phyloP scores from a whole-genome alignment of 1,140 invertebrate genomes.

The Olivierus martensii region DNA sequence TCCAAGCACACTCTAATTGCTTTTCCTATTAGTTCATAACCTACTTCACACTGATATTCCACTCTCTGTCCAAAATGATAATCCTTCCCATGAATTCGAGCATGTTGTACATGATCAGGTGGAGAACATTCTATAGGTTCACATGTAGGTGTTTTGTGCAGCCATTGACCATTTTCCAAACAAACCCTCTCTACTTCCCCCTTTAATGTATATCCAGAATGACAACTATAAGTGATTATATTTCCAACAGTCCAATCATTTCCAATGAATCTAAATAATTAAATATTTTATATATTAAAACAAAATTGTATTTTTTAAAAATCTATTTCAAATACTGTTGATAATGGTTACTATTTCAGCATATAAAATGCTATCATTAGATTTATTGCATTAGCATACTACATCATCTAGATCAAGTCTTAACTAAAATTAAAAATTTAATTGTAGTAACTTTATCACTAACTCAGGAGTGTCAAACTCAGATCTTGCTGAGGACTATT shows the following conservation, averaged over 20 bases:
- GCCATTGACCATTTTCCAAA: slow-evolving; percentile 16
- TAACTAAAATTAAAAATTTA: no score
- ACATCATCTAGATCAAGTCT: no score
- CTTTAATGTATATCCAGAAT: not conserved
- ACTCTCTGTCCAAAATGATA: slow-evolving; percentile 18
- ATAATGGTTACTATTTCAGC: no score
- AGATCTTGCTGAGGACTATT: no score
- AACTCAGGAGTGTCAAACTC: no score
- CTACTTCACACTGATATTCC: slow-evolving; percentile 28
- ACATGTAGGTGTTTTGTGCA: slow-evolving; percentile 9
- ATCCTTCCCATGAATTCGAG: not conserved
- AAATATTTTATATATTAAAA: no score
- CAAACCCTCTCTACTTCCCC: slow-evolving; percentile 1
- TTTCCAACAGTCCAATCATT: slow-evolving; percentile 15
- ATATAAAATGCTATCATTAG: no score
- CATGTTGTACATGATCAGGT: not conserved
- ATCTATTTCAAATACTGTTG: no score
- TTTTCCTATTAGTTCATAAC: slow-evolving; percentile 29
- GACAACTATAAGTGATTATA: slow-evolving; percentile 23
- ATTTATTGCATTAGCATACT: no score
- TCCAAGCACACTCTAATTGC: slow-evolving; percentile 27
- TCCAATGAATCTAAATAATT: not conserved
- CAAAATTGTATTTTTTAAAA: no score
- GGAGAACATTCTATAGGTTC: slow-evolving; percentile 15
- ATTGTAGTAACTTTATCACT: no score